Conservation (phyloP, 37 sponge, comb jelly and placozoan genomes). For the Axinella damicornis region DNA sequence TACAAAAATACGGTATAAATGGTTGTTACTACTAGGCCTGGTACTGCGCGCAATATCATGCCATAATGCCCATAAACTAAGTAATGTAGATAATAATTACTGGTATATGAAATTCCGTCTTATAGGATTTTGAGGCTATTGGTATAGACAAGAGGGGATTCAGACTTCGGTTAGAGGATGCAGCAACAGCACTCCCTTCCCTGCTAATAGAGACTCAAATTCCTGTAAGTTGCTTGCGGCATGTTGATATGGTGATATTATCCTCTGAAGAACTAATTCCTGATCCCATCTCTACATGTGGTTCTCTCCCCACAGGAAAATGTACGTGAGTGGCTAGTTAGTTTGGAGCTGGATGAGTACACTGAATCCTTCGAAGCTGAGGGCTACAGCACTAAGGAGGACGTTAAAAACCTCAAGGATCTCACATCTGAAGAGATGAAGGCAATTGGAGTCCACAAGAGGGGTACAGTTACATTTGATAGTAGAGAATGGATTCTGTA, state of each 20-base stretch:
- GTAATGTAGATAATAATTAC: too few species aligned
- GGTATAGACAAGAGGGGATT: conserved; percentile 71
- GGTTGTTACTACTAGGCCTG: too few species aligned
- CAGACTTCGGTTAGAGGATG: conserved; percentile 57
- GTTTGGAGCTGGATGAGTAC: conserved; percentile 64
- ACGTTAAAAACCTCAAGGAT: conserved; percentile 66
- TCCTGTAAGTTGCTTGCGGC: conserved; percentile 81
- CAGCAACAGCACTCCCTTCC: conserved; percentile 56
- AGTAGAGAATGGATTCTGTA: too few species aligned
- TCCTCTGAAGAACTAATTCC: too few species aligned
- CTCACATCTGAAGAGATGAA: conserved; percentile 60
- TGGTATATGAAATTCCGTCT: neutral
- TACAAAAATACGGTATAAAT: too few species aligned
- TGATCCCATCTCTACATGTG: neutral
- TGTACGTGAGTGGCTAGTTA: conserved; percentile 52
- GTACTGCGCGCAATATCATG: too few species aligned
- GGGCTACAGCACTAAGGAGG: conserved; percentile 65
- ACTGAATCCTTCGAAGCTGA: conserved; percentile 42
- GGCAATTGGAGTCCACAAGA: conserved; percentile 73
- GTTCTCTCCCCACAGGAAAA: conserved; percentile 36
- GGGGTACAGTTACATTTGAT: conserved; percentile 46
- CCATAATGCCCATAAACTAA: too few species aligned
- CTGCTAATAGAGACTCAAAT: conserved; percentile 44
- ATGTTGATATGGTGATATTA: conserved; percentile 5
- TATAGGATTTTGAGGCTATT: conserved; percentile 75